Base-by-base conservation (phyloP, 2,888 invertebrate genomes). In the Heliconius aoede region DNA sequence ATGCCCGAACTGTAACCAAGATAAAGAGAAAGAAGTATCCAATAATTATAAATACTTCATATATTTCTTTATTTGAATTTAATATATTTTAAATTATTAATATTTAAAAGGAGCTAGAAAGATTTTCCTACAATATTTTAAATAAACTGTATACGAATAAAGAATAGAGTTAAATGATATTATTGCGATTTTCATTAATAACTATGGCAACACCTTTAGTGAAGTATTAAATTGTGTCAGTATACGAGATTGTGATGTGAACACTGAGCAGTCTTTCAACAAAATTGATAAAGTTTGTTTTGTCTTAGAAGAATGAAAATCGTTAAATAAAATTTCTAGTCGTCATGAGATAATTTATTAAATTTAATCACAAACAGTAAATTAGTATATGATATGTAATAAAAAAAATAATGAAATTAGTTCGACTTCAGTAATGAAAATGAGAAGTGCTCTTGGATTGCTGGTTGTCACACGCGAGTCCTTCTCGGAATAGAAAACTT, bases 241-340 rank as follows among this genome's bases (percentile, higher is more conserved):
- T 74, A 55, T 73, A 51, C 73, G 61, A 61, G 32, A 72, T 72
- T 79, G 80, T 79, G 80, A 80, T 81, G 81, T 83, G 81, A 69
- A 69, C 69, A 69, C 69, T 83, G 83, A 81, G 80, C 81, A 80
- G 79, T 81, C 81, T 77, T 76, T 69, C 76, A 76, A 62, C 76
- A 80, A 84, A 92, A 91, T 91, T 91, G 83, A 79, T 87, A 87
- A 89, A 90, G 91, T 92, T 92, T 92, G 88, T 91, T 91, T 90
- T 89, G 87, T 88, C 87, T 85, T 79, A 84, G 86, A 89, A 88
- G 85, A 88, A 87, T 87, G 85, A 83, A 72, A 88, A 80, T 73
- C 82, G 79, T 79, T 85, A 87, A 87, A 83, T 82, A 85, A 87
- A 90, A 87, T 86, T 88, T 84, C 80, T 81, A 80, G 78, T 83